Evolutionary conservation across 1,140 invertebrate genomes (phyloP).

Genomic region (Drosophila busckii): DNA sequence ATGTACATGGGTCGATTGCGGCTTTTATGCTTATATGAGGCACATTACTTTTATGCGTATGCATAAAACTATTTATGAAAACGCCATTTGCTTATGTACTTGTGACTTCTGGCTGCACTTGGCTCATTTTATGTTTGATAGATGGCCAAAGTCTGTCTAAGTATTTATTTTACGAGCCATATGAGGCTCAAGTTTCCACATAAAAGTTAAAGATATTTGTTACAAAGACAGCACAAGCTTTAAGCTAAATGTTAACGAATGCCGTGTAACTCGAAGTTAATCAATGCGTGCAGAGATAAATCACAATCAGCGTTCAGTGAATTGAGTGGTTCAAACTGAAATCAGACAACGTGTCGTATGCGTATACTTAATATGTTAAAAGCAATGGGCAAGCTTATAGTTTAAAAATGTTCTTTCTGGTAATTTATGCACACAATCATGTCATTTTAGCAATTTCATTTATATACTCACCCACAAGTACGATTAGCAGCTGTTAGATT

Average conservation of each 20-base stretch:
- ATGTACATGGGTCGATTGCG: slow-evolving; percentile 25
- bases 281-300: slow-evolving; percentile 60
- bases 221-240: slow-evolving; percentile 7
- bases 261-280: slow-evolving; percentile 49
- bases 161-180: slow-evolving; percentile 51
- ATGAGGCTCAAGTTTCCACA: slow-evolving; percentile 25
- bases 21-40: slow-evolving; percentile 39
- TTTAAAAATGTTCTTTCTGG: too few species aligned
- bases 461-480: too few species aligned
- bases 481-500: too few species aligned
- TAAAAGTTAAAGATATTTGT: slow-evolving; percentile 43
- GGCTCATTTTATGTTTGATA: slow-evolving; percentile 43
- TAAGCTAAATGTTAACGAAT: slow-evolving; percentile 9
- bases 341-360: slow-evolving; percentile 9
- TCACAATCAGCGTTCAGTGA: slow-evolving; percentile 50
- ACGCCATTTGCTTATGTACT: slow-evolving; percentile 28
- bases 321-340: slow-evolving; percentile 19
- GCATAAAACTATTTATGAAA: slow-evolving; percentile 68
- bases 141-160: slow-evolving; percentile 13
- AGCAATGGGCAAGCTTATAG: too few species aligned
- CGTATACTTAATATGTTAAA: too few species aligned
- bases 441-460: too few species aligned
- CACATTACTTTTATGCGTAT: slow-evolving; percentile 24
- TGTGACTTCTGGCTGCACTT: slow-evolving; percentile 33
- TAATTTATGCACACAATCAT: too few species aligned